Percentiles rank a stretch among this genome's conserved stretches.
Conservation (phyloP, 2,797 vertebrate genomes). For the Rhynchotus rufescens region DNA sequence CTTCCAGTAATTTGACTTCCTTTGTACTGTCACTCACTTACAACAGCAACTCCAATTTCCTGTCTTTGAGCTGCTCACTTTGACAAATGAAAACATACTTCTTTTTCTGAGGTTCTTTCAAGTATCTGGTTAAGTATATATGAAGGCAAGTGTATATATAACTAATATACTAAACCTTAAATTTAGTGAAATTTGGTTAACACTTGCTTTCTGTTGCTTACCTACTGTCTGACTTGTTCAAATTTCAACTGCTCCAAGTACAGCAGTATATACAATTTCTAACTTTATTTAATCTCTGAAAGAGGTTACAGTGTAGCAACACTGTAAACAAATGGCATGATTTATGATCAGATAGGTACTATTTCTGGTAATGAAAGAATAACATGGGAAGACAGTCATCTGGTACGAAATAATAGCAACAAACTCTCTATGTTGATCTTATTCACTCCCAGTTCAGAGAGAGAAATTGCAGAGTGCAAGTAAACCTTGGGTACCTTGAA, state of each 20-base stretch:
- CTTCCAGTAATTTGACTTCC: not conserved
- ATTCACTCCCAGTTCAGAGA: not conserved
- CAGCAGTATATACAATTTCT: fast-evolving
- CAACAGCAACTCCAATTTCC: not conserved
- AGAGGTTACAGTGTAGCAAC: not conserved
- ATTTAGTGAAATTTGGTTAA: not conserved
- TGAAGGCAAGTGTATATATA: not conserved
- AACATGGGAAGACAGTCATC: not conserved
- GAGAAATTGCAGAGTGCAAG: not conserved
- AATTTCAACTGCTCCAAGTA: not conserved
- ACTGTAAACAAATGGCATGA: not conserved
- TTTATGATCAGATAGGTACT: not conserved
- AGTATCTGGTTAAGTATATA: not conserved
- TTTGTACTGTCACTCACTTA: not conserved
- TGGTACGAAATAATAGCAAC: not conserved
- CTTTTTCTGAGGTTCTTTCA: not conserved
- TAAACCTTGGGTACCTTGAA: not conserved
- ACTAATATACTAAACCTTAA: not conserved
- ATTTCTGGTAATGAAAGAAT: not conserved
- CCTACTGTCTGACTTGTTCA: not conserved
- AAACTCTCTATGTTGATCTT: not conserved
- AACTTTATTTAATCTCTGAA: not conserved
- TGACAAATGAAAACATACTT: not conserved
- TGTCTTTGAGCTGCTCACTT: not conserved
- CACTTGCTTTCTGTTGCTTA: not conserved